phyloP scores from a whole-genome alignment of 23 tunicate genomes.

The Halocynthia roretzi region DNA sequence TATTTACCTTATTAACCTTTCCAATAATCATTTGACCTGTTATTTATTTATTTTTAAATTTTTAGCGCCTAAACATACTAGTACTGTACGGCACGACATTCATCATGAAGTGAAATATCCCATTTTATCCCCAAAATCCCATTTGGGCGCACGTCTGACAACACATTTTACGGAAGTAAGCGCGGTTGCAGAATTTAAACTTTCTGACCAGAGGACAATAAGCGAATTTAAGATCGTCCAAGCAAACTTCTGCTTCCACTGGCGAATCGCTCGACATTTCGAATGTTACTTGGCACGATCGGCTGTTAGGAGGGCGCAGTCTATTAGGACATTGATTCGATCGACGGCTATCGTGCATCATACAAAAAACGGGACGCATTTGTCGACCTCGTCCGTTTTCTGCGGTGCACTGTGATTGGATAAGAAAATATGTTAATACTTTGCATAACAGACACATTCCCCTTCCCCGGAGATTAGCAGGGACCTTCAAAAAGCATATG shows the following conservation, averaged over 20 bases:
- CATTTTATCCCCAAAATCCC: no score
- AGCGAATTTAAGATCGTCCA: conserved; percentile 63
- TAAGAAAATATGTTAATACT: no score
- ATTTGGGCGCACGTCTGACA: conserved; percentile 46
- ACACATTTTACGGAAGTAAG: conserved; percentile 83
- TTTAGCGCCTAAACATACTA: no score
- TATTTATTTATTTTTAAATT: no score
- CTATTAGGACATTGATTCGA: conserved; percentile 26
- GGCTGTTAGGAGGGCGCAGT: conserved; percentile 34
- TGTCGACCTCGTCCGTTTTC: conserved; percentile 82
- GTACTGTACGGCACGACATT: no score
- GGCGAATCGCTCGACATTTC: conserved; percentile 6
- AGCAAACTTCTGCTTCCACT: conserved; percentile 20
- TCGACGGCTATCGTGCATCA: conserved; percentile 7
- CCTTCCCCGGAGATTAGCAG: no score
- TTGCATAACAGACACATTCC: no score
- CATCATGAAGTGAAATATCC: no score
- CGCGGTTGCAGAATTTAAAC: conserved; percentile 72
- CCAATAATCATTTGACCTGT: no score
- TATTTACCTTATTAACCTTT: no score
- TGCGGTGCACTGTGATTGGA: conserved; percentile 41
- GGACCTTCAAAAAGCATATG: no score
- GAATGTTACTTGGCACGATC: conserved; percentile 39
- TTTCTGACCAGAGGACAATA: conserved; percentile 70
- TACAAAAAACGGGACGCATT: conserved; percentile 71